These are phyloP conservation scores for Salvelinus fontinalis DNA, from an alignment of 2,113 vertebrate genomes.

Conservation along the genomic window DNA sequence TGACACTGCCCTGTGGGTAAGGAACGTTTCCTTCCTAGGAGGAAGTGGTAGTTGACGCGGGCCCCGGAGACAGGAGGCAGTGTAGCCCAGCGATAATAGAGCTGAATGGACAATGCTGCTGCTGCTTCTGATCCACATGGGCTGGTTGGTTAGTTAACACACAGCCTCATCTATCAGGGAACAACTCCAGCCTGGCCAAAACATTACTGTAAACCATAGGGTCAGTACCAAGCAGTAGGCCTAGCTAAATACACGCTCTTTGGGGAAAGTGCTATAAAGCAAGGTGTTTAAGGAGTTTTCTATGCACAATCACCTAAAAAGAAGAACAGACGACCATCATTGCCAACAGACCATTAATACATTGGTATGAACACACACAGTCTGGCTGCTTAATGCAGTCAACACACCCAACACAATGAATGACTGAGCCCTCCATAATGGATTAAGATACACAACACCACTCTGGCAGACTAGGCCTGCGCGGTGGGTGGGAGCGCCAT, in stretches of 20 bases:
- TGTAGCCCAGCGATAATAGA: constrained; percentile 73
- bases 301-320: background rate
- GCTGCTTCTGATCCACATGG: constrained; percentile 62
- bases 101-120: constrained; percentile 70
- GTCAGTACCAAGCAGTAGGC: background rate
- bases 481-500: background rate
- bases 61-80: constrained; percentile 74
- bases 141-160: constrained; percentile 52
- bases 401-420: background rate
- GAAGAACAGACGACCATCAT: background rate
- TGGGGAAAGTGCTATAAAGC: background rate
- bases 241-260: background rate
- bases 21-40: constrained; percentile 71
- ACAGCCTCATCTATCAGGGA: constrained; percentile 41
- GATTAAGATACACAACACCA: background rate
- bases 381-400: background rate
- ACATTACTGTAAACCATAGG: constrained; percentile 31
- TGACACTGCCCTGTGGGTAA: constrained; percentile 63
- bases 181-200: constrained; percentile 39
- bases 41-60: constrained; percentile 72
- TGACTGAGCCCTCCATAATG: background rate
- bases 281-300: background rate
- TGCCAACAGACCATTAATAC: background rate
- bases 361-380: background rate
- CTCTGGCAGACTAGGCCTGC: background rate